Evolutionary conservation across 2,113 vertebrate species (phyloP).

Genomic region (Notarius quadriscutis): DNA sequence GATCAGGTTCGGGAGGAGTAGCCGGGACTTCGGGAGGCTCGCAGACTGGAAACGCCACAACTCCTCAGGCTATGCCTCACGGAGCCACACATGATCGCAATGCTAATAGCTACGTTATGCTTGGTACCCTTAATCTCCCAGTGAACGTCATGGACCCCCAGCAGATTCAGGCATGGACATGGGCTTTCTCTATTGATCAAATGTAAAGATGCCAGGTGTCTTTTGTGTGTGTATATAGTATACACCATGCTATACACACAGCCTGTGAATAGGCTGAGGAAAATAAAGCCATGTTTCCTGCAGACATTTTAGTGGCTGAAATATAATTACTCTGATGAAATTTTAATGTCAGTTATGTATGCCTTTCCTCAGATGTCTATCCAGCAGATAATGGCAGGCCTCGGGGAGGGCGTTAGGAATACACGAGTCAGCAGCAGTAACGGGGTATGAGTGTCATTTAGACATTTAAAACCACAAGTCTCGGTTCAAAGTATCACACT

Average conservation of each 20-base stretch:
- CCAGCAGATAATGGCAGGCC: slow-evolving; percentile 78
- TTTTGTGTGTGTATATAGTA: neutral
- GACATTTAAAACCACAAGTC: neutral
- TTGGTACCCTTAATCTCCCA: slow-evolving; percentile 90
- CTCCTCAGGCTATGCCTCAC: slow-evolving; percentile 63
- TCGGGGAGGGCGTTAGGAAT: slow-evolving; percentile 75
- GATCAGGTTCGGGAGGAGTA: slow-evolving; percentile 73
- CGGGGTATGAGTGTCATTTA: slow-evolving; percentile 65
- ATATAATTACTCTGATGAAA: neutral
- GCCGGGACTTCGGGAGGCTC: slow-evolving; percentile 53
- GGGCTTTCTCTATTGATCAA: neutral
- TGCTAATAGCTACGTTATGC: slow-evolving; percentile 93
- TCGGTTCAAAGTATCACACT: neutral
- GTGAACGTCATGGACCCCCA: slow-evolving; percentile 84
- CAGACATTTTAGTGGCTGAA: neutral
- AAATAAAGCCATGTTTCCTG: neutral
- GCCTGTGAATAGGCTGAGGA: neutral
- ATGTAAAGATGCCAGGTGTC: neutral
- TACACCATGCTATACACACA: neutral
- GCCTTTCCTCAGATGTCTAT: slow-evolving; percentile 68
- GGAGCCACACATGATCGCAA: slow-evolving; percentile 84
- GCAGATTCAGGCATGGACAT: slow-evolving; percentile 71
- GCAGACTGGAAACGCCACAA: slow-evolving; percentile 63
- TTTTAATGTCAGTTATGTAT: neutral
- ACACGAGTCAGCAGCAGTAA: slow-evolving; percentile 74